Conservation (phyloP, 2,113 vertebrate genomes). For the Cygnus buccinator region DNA sequence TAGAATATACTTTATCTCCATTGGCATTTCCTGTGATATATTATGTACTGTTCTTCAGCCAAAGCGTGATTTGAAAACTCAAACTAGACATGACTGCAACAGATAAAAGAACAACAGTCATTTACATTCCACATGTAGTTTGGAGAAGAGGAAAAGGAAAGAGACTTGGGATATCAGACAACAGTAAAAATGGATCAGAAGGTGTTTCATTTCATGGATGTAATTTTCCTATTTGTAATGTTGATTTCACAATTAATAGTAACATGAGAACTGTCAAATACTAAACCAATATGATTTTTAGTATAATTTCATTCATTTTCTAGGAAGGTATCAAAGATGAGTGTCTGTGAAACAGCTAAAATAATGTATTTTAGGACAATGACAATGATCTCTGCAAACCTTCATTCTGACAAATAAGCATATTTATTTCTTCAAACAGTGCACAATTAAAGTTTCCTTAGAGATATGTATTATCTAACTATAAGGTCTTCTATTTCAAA, state of each 20-base stretch:
- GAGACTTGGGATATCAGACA: not conserved
- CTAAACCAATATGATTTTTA: not conserved
- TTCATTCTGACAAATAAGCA: not conserved
- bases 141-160: not conserved
- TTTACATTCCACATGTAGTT: not conserved
- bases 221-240: not conserved
- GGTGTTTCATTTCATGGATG: conserved; percentile 23
- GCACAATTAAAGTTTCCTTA: not conserved
- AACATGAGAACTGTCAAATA: not conserved
- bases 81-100: not conserved
- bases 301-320: not conserved
- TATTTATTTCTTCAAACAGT: conserved; percentile 9
- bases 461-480: not conserved
- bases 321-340: not conserved
- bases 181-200: not conserved
- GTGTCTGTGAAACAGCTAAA: not conserved
- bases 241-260: conserved; percentile 19
- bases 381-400: not conserved
- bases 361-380: not conserved
- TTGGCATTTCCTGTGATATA: not conserved
- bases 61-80: not conserved
- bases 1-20: conserved; percentile 10
- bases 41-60: not conserved
- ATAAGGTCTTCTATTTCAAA: conserved; percentile 10
- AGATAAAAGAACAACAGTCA: conserved; percentile 6